phyloP scores from a whole-genome alignment of 1,140 invertebrate genomes.

The Penaeus japonicus region DNA sequence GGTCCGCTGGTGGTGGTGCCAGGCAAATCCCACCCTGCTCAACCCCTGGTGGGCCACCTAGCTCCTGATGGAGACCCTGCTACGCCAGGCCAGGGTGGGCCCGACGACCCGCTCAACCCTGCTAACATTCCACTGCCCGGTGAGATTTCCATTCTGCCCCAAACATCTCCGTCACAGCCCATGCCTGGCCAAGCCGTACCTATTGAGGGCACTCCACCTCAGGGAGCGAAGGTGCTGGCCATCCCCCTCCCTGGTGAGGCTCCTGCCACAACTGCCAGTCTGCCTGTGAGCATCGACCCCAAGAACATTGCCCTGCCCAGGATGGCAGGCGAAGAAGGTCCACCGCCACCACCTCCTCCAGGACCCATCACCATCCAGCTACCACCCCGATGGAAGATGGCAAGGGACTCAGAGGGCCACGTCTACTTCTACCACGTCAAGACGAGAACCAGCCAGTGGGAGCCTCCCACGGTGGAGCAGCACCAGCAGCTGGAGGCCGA shows the following conservation, averaged over 20 bases:
- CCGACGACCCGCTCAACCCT: constrained; percentile 34
- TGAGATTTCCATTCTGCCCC: background rate
- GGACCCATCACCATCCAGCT: constrained; percentile 70
- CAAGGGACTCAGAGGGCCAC: constrained; percentile 79
- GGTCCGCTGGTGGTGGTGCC: background rate
- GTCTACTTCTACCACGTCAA: constrained; percentile 92
- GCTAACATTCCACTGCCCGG: constrained; percentile 53
- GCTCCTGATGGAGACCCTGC: constrained; percentile 11
- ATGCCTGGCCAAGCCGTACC: constrained; percentile 39
- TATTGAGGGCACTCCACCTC: constrained; percentile 26
- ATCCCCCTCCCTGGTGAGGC: constrained; percentile 49
- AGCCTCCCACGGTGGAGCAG: constrained; percentile 71
- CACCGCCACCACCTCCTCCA: constrained; percentile 66
- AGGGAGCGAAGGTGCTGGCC: constrained; percentile 26
- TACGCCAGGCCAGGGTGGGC: constrained; percentile 16
- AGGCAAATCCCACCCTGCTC: background rate
- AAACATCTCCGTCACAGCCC: constrained; percentile 38
- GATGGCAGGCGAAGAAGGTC: constrained; percentile 18
- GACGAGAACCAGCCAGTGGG: constrained; percentile 86
- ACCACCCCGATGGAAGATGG: constrained; percentile 87
- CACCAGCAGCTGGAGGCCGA: constrained; percentile 35
- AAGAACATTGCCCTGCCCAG: background rate
- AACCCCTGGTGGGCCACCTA: background rate
- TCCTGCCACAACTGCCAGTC: background rate
- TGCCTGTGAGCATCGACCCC: constrained; percentile 35